Base-by-base conservation (phyloP, 2,797 vertebrate genomes). In the Apogon talboti region DNA sequence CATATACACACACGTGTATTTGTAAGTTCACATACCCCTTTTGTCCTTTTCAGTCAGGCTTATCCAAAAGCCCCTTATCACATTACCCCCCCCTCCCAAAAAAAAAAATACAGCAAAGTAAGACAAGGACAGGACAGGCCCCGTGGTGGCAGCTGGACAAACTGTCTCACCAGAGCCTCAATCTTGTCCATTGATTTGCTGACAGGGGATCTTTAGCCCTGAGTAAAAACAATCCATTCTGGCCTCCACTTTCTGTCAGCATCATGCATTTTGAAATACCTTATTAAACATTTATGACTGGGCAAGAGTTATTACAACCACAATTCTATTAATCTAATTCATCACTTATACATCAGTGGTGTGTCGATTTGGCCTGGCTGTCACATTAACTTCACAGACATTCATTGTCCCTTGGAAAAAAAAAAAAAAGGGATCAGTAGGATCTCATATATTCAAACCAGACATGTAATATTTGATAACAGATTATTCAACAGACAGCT, bases 211-310 rank as follows among this genome's bases (percentile, higher is more conserved):
- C 76, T 86, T 82, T 79, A 78, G 66, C 74, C 61, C 50, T 0
- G 12, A 79, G 82, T 66, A 50, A 76, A 75, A 82, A 56, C 46
- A 14, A 73, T 80, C 51, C 51, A 67, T 73, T 56, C 42, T 45
- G 45, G 49, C 64, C 80, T 41, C 50, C 49, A 14, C 55, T 61
- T 53, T 79, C 71, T 71, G 68, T 76, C 73, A 65, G 74, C 13
- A 7, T 63, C 1, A 30, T 67, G 69, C 79, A 75, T 81, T 71
- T 63, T 55, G 6, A 77, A 78, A 80, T 60, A 67, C 45, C 73
- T 64, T 78, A 72, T 83, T 79, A 82, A 84, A 85, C 63, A 80
- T 87, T 83, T 79, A 86, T 30, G 49, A 76, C 38, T 11, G 48
- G 48, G 49, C 41, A 48, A 74, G 62, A 66, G 13, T 58, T 84